A percentile compares a stretch with the other conserved stretches of the same genome.
phyloP scores from a whole-genome alignment of 2,888 invertebrate genomes.

The Meganola albula region DNA sequence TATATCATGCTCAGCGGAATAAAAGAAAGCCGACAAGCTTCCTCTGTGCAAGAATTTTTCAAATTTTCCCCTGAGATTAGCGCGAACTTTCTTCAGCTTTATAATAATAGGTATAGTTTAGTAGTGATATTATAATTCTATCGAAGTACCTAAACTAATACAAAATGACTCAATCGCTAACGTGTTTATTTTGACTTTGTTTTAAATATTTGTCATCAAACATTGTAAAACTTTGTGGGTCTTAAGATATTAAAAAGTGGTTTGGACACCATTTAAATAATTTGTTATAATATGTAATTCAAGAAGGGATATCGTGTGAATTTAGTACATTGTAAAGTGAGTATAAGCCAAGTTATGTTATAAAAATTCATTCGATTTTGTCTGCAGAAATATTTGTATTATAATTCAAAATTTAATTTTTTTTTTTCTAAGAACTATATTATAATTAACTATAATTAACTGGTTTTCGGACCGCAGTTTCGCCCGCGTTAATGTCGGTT shows the following conservation, averaged over 20 bases:
- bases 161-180: no score
- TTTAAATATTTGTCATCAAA: no score
- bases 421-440: background rate
- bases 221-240: no score
- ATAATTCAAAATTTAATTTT: background rate
- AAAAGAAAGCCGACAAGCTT: no score
- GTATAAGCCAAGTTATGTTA: conserved; percentile 6
- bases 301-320: conserved; percentile 27
- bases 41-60: no score
- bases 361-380: background rate
- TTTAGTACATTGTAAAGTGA: conserved; percentile 16
- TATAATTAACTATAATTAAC: background rate
- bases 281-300: conserved; percentile 31
- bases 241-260: conserved; percentile 36
- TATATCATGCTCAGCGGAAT: no score
- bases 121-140: no score
- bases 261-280: conserved; percentile 24
- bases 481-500: background rate
- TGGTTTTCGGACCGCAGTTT: background rate
- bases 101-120: no score
- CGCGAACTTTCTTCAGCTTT: no score
- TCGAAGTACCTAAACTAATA: no score
- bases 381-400: background rate
- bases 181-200: no score
- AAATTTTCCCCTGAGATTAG: no score